Evolutionary conservation across 2,113 vertebrate species (phyloP).

Genomic region (Mustela nigripes): DNA sequence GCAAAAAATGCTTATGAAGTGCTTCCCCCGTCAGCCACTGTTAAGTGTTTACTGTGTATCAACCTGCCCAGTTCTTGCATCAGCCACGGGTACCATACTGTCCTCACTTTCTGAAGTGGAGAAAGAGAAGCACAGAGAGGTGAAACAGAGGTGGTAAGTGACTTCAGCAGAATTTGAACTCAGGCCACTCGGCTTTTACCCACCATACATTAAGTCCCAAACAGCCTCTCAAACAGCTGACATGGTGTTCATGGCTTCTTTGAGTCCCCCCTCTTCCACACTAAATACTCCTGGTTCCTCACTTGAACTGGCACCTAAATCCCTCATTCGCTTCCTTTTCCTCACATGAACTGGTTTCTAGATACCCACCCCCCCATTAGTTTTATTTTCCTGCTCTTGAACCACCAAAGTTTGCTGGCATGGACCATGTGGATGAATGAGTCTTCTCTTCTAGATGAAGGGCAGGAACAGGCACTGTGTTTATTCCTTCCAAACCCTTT

Average conservation of each 20-base stretch:
- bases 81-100: background rate
- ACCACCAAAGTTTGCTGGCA: background rate
- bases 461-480: constrained; percentile 60
- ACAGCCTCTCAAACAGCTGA: background rate
- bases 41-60: background rate
- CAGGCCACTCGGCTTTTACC: background rate
- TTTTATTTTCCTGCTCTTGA: constrained; percentile 44
- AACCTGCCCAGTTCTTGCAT: background rate
- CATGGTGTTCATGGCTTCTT: background rate
- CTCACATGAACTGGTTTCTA: constrained; percentile 20
- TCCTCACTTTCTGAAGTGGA: background rate
- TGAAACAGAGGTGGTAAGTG: background rate
- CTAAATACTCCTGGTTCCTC: background rate
- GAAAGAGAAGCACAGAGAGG: background rate
- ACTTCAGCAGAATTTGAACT: background rate
- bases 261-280: background rate
- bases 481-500: constrained; percentile 65
- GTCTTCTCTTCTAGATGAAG: constrained; percentile 61
- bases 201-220: background rate
- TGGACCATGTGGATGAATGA: constrained; percentile 32
- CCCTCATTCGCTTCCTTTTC: background rate
- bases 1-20: background rate
- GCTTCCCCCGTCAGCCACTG: background rate
- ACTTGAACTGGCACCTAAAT: background rate
- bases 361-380: background rate